Percentiles rank a stretch among this genome's conserved stretches.
phyloP scores from a whole-genome alignment of 2,797 vertebrate species.

The Fistularia tabacaria region DNA sequence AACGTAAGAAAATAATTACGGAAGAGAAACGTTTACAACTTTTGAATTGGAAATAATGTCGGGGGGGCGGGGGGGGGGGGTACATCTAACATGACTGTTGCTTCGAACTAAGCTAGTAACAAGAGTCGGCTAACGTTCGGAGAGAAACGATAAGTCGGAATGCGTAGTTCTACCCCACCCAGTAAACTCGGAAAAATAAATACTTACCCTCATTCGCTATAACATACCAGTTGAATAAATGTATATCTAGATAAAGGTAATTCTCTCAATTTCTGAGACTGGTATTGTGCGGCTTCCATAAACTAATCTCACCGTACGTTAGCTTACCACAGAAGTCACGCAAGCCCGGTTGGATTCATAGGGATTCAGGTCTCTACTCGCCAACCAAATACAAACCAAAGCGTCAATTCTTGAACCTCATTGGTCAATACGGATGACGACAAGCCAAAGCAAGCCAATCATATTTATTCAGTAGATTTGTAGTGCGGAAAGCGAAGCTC shows the following conservation, averaged over 20 bases:
- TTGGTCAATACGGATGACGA: slow-evolving; percentile 48
- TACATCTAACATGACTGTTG: too few species aligned
- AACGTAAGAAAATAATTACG: too few species aligned
- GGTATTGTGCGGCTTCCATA: slow-evolving; percentile 1
- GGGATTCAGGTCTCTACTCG: neutral
- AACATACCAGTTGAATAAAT: slow-evolving; percentile 7
- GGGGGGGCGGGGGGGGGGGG: too few species aligned
- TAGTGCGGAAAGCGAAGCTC: slow-evolving; percentile 1
- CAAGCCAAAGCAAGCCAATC: slow-evolving; percentile 38
- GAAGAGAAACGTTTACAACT: too few species aligned
- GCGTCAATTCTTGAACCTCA: slow-evolving; percentile 6
- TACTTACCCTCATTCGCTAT: slow-evolving; percentile 46
- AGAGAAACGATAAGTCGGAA: too few species aligned
- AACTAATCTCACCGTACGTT: slow-evolving; percentile 45
- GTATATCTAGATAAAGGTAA: neutral
- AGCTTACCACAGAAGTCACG: neutral
- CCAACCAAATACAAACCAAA: slow-evolving; percentile 59
- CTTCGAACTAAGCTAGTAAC: too few species aligned
- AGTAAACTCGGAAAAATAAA: neutral
- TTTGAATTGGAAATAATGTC: too few species aligned
- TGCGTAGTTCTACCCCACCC: neutral
- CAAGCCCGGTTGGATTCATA: too few species aligned
- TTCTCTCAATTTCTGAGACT: neutral
- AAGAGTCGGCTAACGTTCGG: too few species aligned
- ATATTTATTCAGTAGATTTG: neutral